Conservation (phyloP, 2,888 invertebrate genomes). For the Bellardia pandia region DNA sequence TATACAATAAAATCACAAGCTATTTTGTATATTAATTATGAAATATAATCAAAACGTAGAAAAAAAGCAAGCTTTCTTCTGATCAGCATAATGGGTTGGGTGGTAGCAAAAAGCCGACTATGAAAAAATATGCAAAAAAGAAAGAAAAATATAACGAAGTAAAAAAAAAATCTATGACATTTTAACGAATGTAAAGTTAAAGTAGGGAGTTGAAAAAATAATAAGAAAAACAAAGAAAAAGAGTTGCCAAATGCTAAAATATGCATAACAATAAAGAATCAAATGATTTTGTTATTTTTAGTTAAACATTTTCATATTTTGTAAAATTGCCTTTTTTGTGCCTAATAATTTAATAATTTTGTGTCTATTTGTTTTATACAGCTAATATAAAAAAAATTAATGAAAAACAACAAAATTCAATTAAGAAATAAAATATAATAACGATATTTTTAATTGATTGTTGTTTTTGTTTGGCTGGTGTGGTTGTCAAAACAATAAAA, state of each 20-base stretch:
- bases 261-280: background rate
- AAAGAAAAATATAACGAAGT: constrained; percentile 63
- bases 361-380: constrained; percentile 26
- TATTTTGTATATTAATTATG: constrained; percentile 34
- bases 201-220: constrained; percentile 62
- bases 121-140: constrained; percentile 42
- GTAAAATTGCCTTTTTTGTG: constrained; percentile 14
- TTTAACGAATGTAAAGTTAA: constrained; percentile 64
- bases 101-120: constrained; percentile 63
- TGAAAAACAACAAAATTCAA: constrained; percentile 24
- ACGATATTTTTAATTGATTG: constrained; percentile 25
- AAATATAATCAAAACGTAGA: constrained; percentile 12
- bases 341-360: constrained; percentile 23
- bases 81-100: constrained; percentile 61
- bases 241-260: constrained; percentile 39
- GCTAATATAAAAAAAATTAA: constrained; percentile 22
- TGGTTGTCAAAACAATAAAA: constrained; percentile 50
- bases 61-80: background rate
- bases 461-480: constrained; percentile 32
- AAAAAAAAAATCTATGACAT: constrained; percentile 66
- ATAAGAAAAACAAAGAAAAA: constrained; percentile 45
- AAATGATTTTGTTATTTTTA: background rate
- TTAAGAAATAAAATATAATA: constrained; percentile 30
- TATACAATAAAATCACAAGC: background rate
- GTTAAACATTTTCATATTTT: background rate